These are phyloP conservation scores for Lepus oiostolus DNA, from an alignment of 2,797 vertebrate species.

Conservation along the genomic window DNA sequence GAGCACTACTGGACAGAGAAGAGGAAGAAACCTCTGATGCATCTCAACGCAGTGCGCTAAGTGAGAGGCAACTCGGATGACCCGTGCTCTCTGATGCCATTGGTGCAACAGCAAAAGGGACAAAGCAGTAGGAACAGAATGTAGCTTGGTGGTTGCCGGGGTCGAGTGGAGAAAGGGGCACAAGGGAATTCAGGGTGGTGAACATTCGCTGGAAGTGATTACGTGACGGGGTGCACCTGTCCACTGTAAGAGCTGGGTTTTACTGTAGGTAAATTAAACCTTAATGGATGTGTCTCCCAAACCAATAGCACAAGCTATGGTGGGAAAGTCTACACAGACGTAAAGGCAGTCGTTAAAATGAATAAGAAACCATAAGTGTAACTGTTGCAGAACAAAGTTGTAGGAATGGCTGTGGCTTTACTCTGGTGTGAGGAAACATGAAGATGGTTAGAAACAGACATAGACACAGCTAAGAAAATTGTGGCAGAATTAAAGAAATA, in stretches of 20 bases:
- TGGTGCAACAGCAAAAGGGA: not conserved
- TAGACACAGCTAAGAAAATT: not conserved
- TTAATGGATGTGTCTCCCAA: not conserved
- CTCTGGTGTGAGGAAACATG: not conserved
- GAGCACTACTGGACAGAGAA: not conserved
- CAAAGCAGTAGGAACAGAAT: not conserved
- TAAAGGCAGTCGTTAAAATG: not conserved
- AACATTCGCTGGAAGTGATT: not conserved
- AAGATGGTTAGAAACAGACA: not conserved
- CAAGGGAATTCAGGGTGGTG: not conserved
- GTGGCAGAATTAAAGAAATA: slow-evolving; percentile 8
- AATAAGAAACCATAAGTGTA: slow-evolving; percentile 5
- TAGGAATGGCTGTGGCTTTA: not conserved
- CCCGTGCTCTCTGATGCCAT: not conserved
- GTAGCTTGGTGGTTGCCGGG: not conserved
- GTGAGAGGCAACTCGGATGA: not conserved
- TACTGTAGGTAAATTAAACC: not conserved
- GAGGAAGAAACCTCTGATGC: not conserved
- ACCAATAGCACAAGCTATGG: not conserved
- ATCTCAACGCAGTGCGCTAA: not conserved
- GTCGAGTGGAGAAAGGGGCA: not conserved
- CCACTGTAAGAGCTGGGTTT: not conserved
- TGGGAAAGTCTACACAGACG: not conserved
- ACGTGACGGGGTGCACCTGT: not conserved
- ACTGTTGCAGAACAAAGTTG: not conserved